Evolutionary conservation across 2,113 vertebrate genomes (phyloP).

Genomic region (Bolborhynchus lineola): DNA sequence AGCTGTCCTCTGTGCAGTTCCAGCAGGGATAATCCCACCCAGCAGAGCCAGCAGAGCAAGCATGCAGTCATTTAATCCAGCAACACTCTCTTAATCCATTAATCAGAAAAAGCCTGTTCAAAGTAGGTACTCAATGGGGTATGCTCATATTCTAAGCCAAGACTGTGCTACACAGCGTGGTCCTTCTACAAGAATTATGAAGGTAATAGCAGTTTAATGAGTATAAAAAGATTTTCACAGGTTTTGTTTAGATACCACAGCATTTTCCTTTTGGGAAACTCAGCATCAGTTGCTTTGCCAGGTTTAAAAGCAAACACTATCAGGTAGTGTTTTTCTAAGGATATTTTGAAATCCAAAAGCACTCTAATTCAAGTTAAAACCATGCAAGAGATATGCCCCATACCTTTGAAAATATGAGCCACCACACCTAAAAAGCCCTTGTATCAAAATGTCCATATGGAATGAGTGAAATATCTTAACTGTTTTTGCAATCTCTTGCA

Average conservation of each 20-base stretch:
- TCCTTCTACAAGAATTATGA: not conserved
- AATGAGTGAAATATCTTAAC: not conserved
- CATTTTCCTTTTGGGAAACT: not conserved
- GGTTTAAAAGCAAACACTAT: not conserved
- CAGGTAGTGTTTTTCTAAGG: not conserved
- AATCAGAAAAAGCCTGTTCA: not conserved
- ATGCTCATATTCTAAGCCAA: not conserved
- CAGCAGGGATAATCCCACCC: not conserved
- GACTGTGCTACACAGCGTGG: fast-evolving
- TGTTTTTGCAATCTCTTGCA: not conserved
- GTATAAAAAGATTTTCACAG: not conserved
- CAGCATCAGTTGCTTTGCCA: fast-evolving
- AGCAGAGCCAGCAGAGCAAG: not conserved
- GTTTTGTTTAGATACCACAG: not conserved
- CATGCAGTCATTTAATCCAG: fast-evolving
- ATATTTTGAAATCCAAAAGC: not conserved
- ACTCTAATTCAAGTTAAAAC: not conserved
- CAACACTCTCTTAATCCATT: not conserved
- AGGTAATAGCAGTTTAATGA: not conserved
- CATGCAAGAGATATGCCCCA: fast-evolving
- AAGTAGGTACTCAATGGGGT: fast-evolving
- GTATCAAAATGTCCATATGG: not conserved
- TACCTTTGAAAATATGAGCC: not conserved
- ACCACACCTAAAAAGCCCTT: not conserved
- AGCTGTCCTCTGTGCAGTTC: not conserved